Conservation (phyloP, 2,113 vertebrate genomes). For the Casuarius casuarius region DNA sequence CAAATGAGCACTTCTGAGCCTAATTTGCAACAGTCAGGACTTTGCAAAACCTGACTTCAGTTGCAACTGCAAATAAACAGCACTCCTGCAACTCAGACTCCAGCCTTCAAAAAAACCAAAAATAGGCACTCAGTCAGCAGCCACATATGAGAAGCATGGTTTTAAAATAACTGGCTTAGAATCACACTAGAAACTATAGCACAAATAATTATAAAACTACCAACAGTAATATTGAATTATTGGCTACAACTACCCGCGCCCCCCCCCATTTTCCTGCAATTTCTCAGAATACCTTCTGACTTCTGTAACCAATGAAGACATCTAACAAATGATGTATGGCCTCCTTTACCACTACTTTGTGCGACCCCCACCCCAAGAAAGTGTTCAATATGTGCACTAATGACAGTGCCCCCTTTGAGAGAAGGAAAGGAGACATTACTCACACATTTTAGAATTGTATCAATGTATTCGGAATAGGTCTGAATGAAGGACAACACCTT, state of each 20-base stretch:
- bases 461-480: not conserved
- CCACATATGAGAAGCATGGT: not conserved
- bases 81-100: not conserved
- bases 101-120: rapidly evolving
- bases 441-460: not conserved
- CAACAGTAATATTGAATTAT: not conserved
- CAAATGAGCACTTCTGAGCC: not conserved
- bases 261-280: not conserved
- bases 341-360: rapidly evolving
- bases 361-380: not conserved
- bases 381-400: not conserved
- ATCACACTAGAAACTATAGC: not conserved
- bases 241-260: not conserved
- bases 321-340: not conserved
- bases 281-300: not conserved
- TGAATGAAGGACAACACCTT: not conserved
- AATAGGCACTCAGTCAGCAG: not conserved
- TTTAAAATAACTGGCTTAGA: not conserved
- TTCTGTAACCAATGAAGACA: not conserved
- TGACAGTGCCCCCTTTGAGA: not conserved
- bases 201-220: not conserved
- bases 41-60: not conserved
- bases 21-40: not conserved
- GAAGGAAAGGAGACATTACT: not conserved
- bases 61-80: rapidly evolving